Percentiles rank a stretch among this genome's conserved stretches.
Evolutionary conservation across 2,797 vertebrate genomes (phyloP).

Genomic region (Scolopax rusticola): DNA sequence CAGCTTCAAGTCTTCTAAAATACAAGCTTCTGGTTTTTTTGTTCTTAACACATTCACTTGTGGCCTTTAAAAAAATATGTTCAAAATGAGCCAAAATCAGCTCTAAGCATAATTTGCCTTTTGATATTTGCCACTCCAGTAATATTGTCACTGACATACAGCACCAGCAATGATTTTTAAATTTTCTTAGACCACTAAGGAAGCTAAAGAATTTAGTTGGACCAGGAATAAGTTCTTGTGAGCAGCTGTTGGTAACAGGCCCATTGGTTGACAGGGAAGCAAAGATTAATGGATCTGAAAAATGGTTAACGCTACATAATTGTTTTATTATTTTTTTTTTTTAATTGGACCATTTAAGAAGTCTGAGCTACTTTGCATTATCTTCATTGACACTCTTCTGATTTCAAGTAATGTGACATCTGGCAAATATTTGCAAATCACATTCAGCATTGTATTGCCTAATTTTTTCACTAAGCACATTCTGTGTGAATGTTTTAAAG

Average conservation of each 20-base stretch:
- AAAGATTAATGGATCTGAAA: not conserved
- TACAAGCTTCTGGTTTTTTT: not conserved
- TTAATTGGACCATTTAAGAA: not conserved
- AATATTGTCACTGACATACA: not conserved
- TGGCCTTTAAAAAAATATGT: not conserved
- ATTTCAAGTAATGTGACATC: not conserved
- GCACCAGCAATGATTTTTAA: not conserved
- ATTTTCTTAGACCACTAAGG: not conserved
- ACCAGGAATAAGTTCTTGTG: not conserved
- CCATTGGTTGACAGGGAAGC: not conserved
- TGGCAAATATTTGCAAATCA: not conserved
- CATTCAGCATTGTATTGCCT: not conserved
- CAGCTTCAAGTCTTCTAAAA: not conserved
- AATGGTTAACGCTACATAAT: not conserved
- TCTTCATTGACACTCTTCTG: not conserved
- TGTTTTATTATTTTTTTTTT: not conserved
- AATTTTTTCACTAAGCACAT: not conserved
- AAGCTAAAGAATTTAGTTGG: not conserved
- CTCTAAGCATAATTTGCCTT: not conserved
- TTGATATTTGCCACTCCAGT: not conserved
- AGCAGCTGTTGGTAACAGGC: not conserved
- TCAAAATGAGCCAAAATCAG: not conserved
- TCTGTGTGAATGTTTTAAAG: not conserved
- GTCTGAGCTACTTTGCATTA: not conserved
- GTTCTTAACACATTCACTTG: not conserved